phyloP scores from a whole-genome alignment of 2,888 invertebrate genomes.

The Pollenia amentaria region DNA sequence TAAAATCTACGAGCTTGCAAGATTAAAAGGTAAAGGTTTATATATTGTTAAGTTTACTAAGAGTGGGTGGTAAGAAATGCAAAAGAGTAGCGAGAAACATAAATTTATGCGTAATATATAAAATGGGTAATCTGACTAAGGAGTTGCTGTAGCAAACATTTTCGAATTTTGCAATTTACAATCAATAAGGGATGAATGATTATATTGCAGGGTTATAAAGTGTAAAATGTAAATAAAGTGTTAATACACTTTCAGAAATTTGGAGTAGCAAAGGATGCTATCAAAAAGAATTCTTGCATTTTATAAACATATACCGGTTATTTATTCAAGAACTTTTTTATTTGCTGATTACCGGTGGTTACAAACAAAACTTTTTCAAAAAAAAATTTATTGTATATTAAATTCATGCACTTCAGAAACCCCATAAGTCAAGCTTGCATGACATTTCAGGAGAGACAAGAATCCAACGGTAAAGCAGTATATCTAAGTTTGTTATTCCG shows the following conservation, averaged over 20 bases:
- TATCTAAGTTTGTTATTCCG: too few species aligned
- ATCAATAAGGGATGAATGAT: conserved; percentile 67
- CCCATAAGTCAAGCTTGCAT: too few species aligned
- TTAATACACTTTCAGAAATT: conserved; percentile 38
- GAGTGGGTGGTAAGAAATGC: neutral
- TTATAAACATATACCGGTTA: too few species aligned
- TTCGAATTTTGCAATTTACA: conserved; percentile 33
- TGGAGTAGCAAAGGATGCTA: neutral
- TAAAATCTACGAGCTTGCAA: neutral
- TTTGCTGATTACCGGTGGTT: too few species aligned
- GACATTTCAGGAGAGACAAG: too few species aligned
- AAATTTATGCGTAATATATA: conserved; percentile 71
- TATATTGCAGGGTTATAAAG: conserved; percentile 60
- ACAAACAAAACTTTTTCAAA: too few species aligned
- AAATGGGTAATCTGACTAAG: conserved; percentile 45
- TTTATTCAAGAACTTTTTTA: too few species aligned
- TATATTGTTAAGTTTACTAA: neutral
- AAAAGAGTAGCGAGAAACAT: conserved; percentile 22
- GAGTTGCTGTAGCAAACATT: conserved; percentile 23
- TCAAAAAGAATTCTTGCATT: too few species aligned
- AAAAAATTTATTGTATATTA: too few species aligned
- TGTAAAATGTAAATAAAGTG: conserved; percentile 40
- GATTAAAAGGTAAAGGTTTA: conserved; percentile 31
- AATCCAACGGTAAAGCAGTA: too few species aligned
- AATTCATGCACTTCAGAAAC: too few species aligned